These are phyloP conservation scores for Caenorhabditis sp. DNA, from an alignment of 2,888 invertebrate species.

Conservation along the genomic window DNA sequence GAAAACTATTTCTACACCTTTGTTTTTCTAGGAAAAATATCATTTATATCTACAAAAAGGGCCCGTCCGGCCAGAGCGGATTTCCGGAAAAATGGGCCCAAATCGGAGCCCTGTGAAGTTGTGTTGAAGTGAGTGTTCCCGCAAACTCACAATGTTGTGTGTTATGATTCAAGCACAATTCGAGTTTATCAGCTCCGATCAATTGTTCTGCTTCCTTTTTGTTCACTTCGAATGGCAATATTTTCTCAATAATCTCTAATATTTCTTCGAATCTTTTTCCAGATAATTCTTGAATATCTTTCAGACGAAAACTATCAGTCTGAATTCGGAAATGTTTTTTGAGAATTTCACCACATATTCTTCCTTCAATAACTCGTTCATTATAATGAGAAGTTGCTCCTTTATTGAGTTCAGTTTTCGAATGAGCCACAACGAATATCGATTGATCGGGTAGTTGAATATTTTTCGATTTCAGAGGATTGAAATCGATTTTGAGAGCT, in stretches of 20 bases:
- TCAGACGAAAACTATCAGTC: conserved; percentile 31
- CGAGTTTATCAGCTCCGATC: conserved; percentile 39
- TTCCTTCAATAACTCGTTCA: conserved; percentile 90
- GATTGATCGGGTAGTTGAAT: conserved; percentile 80
- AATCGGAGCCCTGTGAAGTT: too few relatives aligned
- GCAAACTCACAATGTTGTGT: conserved; percentile 41
- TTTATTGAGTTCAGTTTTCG: conserved; percentile 80
- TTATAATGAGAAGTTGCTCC: conserved; percentile 90
- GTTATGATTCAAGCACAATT: conserved; percentile 42
- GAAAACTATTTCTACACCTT: too few relatives aligned
- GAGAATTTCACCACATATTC: conserved; percentile 80
- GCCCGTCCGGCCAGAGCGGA: too few relatives aligned
- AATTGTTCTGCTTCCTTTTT: conserved; percentile 24
- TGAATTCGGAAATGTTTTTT: conserved; percentile 18
- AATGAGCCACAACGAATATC: conserved; percentile 91
- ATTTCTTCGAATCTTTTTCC: conserved; percentile 35
- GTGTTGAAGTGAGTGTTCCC: too few relatives aligned
- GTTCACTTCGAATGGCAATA: conserved; percentile 35
- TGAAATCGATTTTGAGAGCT: conserved; percentile 81
- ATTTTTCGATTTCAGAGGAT: conserved; percentile 78
- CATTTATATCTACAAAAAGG: too few relatives aligned
- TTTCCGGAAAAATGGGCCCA: too few relatives aligned
- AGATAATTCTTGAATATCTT: conserved; percentile 38
- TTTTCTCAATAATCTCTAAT: conserved; percentile 27
- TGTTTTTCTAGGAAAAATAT: too few relatives aligned